phyloP scores from a whole-genome alignment of 2,113 vertebrate species.

The Terrapene triunguis region DNA sequence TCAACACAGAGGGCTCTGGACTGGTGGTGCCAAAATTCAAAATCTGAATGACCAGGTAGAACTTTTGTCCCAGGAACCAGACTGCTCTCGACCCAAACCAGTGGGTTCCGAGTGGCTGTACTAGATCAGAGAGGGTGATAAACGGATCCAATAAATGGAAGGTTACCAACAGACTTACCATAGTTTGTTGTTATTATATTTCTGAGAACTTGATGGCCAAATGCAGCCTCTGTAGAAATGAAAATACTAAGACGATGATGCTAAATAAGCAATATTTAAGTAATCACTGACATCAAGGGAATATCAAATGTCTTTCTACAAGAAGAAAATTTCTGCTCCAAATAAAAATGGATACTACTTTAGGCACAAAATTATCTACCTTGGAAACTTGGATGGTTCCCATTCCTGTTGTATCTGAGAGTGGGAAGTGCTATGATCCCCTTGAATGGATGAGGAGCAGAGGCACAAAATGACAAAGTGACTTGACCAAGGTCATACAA shows the following conservation, averaged over 20 bases:
- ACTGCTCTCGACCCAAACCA: background rate
- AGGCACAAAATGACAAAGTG: background rate
- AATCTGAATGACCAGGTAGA: conserved; percentile 6
- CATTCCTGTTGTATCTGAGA: background rate
- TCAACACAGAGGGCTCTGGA: background rate
- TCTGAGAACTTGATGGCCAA: background rate
- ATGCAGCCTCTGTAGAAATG: background rate
- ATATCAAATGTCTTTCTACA: background rate
- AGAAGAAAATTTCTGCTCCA: background rate
- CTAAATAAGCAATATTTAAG: background rate
- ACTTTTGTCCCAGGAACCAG: conserved; percentile 5
- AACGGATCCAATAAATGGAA: background rate
- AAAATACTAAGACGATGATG: background rate
- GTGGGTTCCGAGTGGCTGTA: background rate
- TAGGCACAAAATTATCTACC: background rate
- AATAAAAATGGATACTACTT: background rate
- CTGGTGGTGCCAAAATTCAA: background rate
- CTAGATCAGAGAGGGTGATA: background rate
- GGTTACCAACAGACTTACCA: background rate
- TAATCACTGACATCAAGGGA: background rate
- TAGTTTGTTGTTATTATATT: background rate
- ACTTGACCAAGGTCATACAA: background rate
- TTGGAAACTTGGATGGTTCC: background rate
- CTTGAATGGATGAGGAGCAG: background rate
- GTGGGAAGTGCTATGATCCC: background rate